These are phyloP conservation scores for Pelodytes ibericus DNA, from an alignment of 2,797 vertebrate species.

Conservation along the genomic window DNA sequence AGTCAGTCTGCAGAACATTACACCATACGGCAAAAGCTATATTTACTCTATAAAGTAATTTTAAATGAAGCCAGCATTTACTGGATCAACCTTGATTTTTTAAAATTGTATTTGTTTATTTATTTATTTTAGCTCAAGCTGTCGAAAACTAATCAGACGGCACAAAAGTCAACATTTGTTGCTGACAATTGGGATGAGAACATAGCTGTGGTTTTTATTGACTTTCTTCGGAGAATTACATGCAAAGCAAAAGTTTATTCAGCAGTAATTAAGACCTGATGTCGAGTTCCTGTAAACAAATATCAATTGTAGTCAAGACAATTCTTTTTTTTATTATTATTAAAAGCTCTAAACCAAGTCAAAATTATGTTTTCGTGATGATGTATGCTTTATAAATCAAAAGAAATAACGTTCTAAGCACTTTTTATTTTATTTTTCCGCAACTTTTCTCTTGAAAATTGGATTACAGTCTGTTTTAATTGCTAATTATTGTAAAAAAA, in stretches of 20 bases:
- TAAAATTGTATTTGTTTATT: too few species aligned
- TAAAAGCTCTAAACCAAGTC: slow-evolving; percentile 23
- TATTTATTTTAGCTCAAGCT: background rate
- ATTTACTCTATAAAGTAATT: too few species aligned
- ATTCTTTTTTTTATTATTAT: slow-evolving; percentile 30
- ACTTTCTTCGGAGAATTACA: slow-evolving; percentile 25
- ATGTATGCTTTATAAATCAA: slow-evolving; percentile 18
- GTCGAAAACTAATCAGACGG: background rate
- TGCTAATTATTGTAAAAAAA: background rate
- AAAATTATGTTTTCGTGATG: slow-evolving; percentile 30
- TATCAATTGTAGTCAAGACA: slow-evolving; percentile 32
- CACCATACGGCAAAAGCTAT: too few species aligned
- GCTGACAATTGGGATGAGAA: background rate
- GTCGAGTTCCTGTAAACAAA: slow-evolving; percentile 14
- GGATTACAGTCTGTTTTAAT: background rate
- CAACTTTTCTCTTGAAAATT: background rate
- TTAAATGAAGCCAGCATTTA: too few species aligned
- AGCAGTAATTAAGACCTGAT: slow-evolving; percentile 38
- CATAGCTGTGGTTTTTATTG: background rate
- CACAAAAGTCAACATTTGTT: slow-evolving; percentile 10
- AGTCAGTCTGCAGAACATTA: too few species aligned
- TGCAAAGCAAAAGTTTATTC: slow-evolving; percentile 19
- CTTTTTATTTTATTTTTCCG: background rate
- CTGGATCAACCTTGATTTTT: too few species aligned
- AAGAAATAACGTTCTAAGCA: too few species aligned